phyloP scores from a whole-genome alignment of 1,140 invertebrate genomes.

The Oscheius sp. region DNA sequence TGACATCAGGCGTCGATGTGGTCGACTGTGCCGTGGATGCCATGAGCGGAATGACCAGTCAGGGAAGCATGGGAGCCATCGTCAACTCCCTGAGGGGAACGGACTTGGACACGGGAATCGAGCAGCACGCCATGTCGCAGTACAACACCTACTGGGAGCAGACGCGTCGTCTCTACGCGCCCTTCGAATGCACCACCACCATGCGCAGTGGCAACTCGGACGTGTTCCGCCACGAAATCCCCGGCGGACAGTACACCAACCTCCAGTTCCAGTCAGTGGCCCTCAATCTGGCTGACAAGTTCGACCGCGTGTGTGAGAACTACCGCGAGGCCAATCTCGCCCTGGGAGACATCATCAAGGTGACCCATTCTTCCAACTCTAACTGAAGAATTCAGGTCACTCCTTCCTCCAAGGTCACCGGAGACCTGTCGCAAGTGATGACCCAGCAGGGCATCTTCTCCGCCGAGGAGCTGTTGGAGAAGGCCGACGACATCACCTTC shows the following conservation, averaged over 20 bases:
- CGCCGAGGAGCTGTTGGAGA: constrained; percentile 69
- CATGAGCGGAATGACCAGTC: constrained; percentile 96
- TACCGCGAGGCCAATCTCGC: constrained; percentile 92
- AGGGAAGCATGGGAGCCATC: constrained; percentile 95
- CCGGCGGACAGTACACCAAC: constrained; percentile 98
- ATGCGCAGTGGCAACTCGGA: constrained; percentile 99
- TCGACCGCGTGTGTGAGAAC: constrained; percentile 87
- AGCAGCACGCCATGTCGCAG: constrained; percentile 78
- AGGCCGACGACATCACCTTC: constrained; percentile 91
- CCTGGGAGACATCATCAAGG: constrained; percentile 92
- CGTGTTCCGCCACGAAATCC: constrained; percentile 94
- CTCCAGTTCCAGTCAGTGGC: constrained; percentile 96
- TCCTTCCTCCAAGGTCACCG: constrained; percentile 96
- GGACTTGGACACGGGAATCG: constrained; percentile 70
- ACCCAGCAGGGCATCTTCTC: constrained; percentile 93
- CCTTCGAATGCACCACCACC: constrained; percentile 96
- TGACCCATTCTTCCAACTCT: constrained; percentile 61
- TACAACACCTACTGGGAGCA: constrained; percentile 99
- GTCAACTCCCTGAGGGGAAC: constrained; percentile 78
- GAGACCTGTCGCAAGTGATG: constrained; percentile 98
- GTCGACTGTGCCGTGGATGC: constrained; percentile 97
- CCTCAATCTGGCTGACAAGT: constrained; percentile 90
- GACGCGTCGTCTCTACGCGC: constrained; percentile 88
- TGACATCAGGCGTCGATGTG: constrained; percentile 86
- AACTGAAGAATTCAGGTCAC: constrained; percentile 70